phyloP scores from a whole-genome alignment of 1,140 invertebrate genomes.

The honey bee (Apis mellifera) region Amel_HAv3.1 CM009931.2:6839501-6840000 shows the following conservation, averaged over 20 bases:
- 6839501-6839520: not conserved
- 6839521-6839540: constrained; percentile 18
- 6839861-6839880: not conserved
- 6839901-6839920: not conserved
- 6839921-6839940: too few relatives aligned
- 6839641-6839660: too few relatives aligned
- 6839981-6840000: not conserved
- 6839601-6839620: not conserved
- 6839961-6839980: too few relatives aligned
- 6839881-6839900: not conserved
- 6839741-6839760: not conserved
- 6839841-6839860: not conserved
- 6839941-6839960: not conserved
- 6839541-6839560: not conserved
- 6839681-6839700: too few relatives aligned
- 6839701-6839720: too few relatives aligned
- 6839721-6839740: too few relatives aligned
- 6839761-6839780: not conserved
- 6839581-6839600: too few relatives aligned
- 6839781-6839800: not conserved
- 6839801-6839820: not conserved
- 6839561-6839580: not conserved
- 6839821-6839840: not conserved
- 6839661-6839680: too few relatives aligned
- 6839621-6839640: not conserved